phyloP scores from a whole-genome alignment of 2,888 invertebrate species.

The Drosophila lacicola region DNA sequence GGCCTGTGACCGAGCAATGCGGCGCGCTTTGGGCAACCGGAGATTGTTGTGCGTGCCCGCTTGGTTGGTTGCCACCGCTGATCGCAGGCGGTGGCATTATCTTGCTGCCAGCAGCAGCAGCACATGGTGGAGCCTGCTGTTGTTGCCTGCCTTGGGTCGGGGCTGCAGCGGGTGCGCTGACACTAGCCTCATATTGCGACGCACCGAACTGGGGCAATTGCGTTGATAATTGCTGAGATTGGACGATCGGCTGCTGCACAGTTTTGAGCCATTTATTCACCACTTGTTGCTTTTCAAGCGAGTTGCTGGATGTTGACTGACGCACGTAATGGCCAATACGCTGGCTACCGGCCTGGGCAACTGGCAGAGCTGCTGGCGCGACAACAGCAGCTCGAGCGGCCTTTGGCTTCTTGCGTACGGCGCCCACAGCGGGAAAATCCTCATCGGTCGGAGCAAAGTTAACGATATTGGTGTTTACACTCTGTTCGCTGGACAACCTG shows the following conservation, averaged over 20 bases:
- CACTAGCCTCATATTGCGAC: not conserved
- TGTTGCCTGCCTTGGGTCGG: not conserved
- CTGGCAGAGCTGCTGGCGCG: not conserved
- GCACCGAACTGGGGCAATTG: not conserved
- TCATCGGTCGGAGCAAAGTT: conserved; percentile 11
- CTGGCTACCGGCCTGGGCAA: not conserved
- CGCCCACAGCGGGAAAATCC: conserved; percentile 47
- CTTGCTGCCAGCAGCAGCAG: not conserved
- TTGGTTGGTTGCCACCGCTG: not conserved
- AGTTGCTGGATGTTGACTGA: not conserved
- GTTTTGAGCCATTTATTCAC: conserved; percentile 52
- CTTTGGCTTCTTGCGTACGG: conserved; percentile 34
- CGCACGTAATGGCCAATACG: not conserved
- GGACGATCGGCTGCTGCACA: conserved; percentile 17
- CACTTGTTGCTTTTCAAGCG: conserved; percentile 16
- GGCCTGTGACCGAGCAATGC: not conserved
- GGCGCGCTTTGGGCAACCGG: not conserved
- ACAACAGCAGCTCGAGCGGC: not conserved
- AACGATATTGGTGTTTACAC: not conserved
- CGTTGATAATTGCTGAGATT: conserved; percentile 15
- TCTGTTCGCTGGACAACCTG: not conserved
- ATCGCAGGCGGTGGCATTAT: not conserved
- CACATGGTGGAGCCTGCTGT: not conserved
- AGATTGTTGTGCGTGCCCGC: not conserved
- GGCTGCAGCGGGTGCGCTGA: conserved; percentile 3